A percentile compares a stretch with the other conserved stretches of the same genome.
These are phyloP conservation scores for Harpalus rubripes DNA, from an alignment of 2,888 invertebrate species.

Conservation along the genomic window DNA sequence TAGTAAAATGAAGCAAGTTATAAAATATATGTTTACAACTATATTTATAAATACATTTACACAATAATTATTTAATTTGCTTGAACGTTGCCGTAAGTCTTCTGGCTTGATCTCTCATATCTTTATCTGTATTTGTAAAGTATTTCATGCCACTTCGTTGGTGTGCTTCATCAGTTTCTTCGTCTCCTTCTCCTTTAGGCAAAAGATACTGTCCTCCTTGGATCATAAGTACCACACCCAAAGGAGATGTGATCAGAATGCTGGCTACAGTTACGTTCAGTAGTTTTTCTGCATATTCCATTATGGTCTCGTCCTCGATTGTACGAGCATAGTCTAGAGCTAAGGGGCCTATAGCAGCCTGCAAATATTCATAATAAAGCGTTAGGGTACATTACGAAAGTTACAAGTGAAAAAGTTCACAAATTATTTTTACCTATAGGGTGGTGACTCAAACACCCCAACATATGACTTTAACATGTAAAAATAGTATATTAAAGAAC, in stretches of 20 bases:
- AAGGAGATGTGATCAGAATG: conserved; percentile 80
- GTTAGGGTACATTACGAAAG: no score
- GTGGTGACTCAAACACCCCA: no score
- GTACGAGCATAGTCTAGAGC: conserved; percentile 80
- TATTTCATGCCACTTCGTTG: conserved; percentile 50
- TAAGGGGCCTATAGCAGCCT: conserved; percentile 84
- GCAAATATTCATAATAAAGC: conserved; percentile 68
- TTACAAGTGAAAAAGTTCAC: no score
- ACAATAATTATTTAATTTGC: no score
- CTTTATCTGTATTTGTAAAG: background rate
- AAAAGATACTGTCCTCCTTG: conserved; percentile 71
- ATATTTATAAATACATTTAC: no score
- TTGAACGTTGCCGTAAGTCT: no score
- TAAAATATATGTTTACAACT: no score
- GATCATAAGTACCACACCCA: conserved; percentile 75
- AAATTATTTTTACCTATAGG: no score
- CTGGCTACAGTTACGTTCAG: conserved; percentile 79
- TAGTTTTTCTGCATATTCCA: conserved; percentile 76
- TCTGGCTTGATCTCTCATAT: background rate
- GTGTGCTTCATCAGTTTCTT: background rate
- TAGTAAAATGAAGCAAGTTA: no score
- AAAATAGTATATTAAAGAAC: no score
- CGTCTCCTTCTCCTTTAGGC: conserved; percentile 59
- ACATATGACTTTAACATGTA: no score
- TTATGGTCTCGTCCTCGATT: conserved; percentile 72